Evolutionary conservation across 2,888 invertebrate genomes (phyloP).

Genomic region (Magallana nippona): DNA sequence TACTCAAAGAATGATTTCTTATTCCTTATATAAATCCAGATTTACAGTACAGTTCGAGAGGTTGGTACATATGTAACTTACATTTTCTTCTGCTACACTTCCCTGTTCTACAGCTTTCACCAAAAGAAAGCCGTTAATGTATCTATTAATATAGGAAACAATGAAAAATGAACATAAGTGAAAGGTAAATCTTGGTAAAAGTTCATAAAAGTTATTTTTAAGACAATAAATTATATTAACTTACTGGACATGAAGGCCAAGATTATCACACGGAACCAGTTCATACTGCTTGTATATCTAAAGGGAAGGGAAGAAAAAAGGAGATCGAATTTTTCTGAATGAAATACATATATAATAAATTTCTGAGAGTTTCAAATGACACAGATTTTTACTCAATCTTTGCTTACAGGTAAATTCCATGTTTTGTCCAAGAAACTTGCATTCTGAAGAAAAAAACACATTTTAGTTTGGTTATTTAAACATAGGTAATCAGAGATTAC

Average conservation of each 20-base stretch:
- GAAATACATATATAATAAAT: too few relatives aligned
- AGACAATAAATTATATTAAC: conserved; percentile 45
- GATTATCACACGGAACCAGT: conserved; percentile 84
- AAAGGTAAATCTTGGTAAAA: neutral
- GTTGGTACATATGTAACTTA: conserved; percentile 78
- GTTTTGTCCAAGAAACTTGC: conserved; percentile 84
- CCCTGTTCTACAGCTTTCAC: conserved; percentile 83
- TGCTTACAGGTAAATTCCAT: conserved; percentile 83
- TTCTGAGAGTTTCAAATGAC: too few relatives aligned
- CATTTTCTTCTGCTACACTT: conserved; percentile 85
- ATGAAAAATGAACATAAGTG: neutral
- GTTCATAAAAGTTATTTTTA: too few relatives aligned
- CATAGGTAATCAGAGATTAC: too few relatives aligned
- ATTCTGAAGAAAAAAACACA: conserved; percentile 80
- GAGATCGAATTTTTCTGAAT: neutral
- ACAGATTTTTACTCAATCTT: neutral
- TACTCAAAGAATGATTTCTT: too few relatives aligned
- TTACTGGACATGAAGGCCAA: conserved; percentile 84
- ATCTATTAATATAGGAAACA: conserved; percentile 78
- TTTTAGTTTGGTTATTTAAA: neutral
- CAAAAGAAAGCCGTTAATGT: conserved; percentile 83
- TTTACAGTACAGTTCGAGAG: too few relatives aligned
- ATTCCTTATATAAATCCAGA: too few relatives aligned
- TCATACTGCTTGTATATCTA: conserved; percentile 82
- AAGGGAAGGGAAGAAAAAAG: conserved; percentile 38